These are phyloP conservation scores for Pantherophis guttatus DNA, from an alignment of 2,113 vertebrate genomes.

Conservation along the genomic window DNA sequence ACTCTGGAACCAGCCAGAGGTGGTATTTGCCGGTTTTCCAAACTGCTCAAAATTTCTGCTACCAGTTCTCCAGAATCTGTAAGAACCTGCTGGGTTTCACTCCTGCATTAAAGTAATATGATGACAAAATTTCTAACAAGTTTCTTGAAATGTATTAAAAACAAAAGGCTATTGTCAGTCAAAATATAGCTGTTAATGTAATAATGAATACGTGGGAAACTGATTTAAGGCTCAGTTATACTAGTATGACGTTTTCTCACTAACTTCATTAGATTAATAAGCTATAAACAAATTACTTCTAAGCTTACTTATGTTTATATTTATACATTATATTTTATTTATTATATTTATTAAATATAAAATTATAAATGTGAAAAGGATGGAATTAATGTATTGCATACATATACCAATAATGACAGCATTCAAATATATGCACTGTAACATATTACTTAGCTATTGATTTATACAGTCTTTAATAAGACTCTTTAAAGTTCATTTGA, in stretches of 20 bases:
- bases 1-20: too few species aligned
- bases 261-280: neutral
- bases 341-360: slow-evolving; percentile 9
- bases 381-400: neutral
- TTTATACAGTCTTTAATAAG: slow-evolving; percentile 17
- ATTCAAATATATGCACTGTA: slow-evolving; percentile 29
- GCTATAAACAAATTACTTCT: neutral
- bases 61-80: too few species aligned
- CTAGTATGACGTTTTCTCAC: neutral
- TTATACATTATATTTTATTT: too few species aligned
- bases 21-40: too few species aligned
- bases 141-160: neutral
- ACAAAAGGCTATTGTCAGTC: neutral
- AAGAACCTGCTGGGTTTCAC: too few species aligned
- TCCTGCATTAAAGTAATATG: neutral
- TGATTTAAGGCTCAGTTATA: neutral
- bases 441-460: neutral
- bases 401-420: neutral
- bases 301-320: neutral
- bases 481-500: slow-evolving; percentile 11
- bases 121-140: neutral
- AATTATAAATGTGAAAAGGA: neutral
- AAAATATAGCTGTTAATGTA: neutral
- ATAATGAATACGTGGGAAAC: neutral
- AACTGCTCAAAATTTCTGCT: too few species aligned